Evolutionary conservation across 2,113 vertebrate species (phyloP), one percentile per base, ranked within the genome.

Genomic region (Ceyx margarethae): DNA sequence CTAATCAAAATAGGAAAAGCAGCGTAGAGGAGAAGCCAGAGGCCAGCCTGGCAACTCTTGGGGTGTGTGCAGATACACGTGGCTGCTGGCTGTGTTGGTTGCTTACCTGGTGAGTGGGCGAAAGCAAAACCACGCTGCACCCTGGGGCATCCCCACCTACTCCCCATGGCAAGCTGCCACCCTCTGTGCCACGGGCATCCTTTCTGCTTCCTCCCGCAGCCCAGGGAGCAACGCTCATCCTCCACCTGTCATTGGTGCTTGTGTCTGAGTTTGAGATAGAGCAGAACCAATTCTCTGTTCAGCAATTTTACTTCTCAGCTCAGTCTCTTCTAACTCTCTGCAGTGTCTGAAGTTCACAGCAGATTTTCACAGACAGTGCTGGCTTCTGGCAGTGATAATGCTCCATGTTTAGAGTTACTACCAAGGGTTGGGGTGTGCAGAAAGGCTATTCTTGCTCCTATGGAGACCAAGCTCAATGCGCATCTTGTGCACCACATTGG

Each of bases 181-280:
- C 9, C 66, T 31, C 53, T 18, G 64, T 17, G 12, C 33, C 64
- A 4, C 11, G 3, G 2, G 25, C 37, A 33, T 54, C 45, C 83
- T 37, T 46, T 58, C 62, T 81, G 43, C 65, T 45, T 50, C 66
- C 62, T 57, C 13, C 54, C 67, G 72, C 22, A 17, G 1, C 66
- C 33, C 22, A 2, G 2, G 65, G 23, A 31, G 54, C 4, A 67
- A 42, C 0, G 0, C 14, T 43, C 1, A 0, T 13, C 82, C 65
- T 57, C 60, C 53, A 10, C 16, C 15, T 21, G 48, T 15, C 48
- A 15, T 5, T 1, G 4, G 48, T 13, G 35, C 45, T 40, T 18
- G 7, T 28, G 35, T 26, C 23, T 15, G 14, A 40, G 17, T 43
- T 21, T 42, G 62, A 31, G 62, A 18, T 43, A 43, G 62, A 29